phyloP scores from a whole-genome alignment of 2,888 invertebrate species.

The Drosophila mimetica region DNA sequence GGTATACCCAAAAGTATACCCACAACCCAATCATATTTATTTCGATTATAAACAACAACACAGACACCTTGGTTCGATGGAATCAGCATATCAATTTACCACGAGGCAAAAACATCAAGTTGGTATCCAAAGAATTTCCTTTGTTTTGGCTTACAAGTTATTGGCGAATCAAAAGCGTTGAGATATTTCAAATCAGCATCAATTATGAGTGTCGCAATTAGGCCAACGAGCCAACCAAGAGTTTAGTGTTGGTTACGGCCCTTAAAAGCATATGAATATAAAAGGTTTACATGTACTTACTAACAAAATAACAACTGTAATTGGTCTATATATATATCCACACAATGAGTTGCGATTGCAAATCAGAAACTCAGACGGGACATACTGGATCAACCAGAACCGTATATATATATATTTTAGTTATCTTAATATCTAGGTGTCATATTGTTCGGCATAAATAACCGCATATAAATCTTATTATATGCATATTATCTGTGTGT shows the following conservation, averaged over 20 bases:
- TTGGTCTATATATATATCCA: conserved; percentile 64
- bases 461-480: conserved; percentile 39
- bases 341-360: conserved; percentile 74
- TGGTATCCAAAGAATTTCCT: conserved; percentile 37
- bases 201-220: conserved; percentile 58
- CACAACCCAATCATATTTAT: conserved; percentile 1
- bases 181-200: conserved; percentile 55
- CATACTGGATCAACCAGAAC: conserved; percentile 78
- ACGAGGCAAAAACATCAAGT: conserved; percentile 58
- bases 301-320: conserved; percentile 45
- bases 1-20: conserved; percentile 25
- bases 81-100: conserved; percentile 84
- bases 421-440: conserved; percentile 45
- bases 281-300: conserved; percentile 44
- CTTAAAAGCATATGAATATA: conserved; percentile 35
- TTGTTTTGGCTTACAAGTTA: conserved; percentile 45
- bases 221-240: conserved; percentile 72
- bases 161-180: conserved; percentile 34
- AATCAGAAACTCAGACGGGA: conserved; percentile 66
- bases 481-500: conserved; percentile 57
- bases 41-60: conserved; percentile 1
- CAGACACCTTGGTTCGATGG: conserved; percentile 78
- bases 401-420: conserved; percentile 64
- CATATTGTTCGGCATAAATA: conserved; percentile 40
- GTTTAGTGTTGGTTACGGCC: conserved; percentile 79